Percentiles rank a stretch among this genome's conserved stretches.
These are phyloP conservation scores for Apodemus speciosus DNA, from an alignment of 2,113 vertebrate species.

Conservation along the genomic window DNA sequence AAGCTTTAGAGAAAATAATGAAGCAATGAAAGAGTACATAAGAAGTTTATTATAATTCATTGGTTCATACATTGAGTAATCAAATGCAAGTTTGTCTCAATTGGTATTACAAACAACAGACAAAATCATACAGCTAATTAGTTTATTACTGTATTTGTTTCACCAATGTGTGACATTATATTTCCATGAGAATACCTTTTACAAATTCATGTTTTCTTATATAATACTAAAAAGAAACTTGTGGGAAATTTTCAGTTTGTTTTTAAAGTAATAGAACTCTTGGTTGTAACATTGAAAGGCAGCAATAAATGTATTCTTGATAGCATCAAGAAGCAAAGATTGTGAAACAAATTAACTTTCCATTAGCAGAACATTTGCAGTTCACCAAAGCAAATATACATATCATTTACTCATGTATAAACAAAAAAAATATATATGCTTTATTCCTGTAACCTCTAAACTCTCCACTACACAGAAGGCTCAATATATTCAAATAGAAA, in stretches of 20 bases:
- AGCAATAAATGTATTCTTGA: neutral
- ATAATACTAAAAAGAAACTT: neutral
- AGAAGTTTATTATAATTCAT: neutral
- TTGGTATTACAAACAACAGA: neutral
- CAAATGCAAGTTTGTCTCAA: neutral
- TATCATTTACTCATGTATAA: neutral
- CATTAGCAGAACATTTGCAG: neutral
- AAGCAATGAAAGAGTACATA: neutral
- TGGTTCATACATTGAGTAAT: neutral
- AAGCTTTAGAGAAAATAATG: neutral
- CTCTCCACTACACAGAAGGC: neutral
- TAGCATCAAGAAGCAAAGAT: neutral
- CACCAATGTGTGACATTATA: neutral
- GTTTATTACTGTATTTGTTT: neutral
- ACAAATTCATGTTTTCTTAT: neutral
- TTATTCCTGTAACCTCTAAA: neutral
- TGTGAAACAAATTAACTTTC: neutral
- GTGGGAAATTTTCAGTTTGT: neutral
- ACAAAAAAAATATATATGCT: neutral
- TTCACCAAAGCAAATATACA: neutral
- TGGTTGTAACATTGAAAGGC: neutral
- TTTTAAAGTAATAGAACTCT: neutral
- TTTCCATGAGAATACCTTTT: neutral
- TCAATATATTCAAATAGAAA: neutral
- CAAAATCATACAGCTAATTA: neutral